phyloP scores from a whole-genome alignment of 2,113 vertebrate genomes.

The Rallus limicola region DNA sequence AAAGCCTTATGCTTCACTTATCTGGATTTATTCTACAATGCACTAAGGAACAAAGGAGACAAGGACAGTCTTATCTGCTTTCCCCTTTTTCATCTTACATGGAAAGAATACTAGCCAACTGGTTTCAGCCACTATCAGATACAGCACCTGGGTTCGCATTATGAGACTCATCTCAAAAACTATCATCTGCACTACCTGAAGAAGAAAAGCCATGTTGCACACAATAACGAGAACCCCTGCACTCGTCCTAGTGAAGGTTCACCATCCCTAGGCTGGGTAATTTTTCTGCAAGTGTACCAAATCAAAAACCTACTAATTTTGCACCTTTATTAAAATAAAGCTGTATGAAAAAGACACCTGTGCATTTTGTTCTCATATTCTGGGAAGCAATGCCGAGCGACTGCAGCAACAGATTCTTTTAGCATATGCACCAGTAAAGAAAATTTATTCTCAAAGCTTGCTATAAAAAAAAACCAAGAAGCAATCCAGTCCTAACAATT shows the following conservation, averaged over 20 bases:
- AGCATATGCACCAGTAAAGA: neutral
- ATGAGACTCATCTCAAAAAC: neutral
- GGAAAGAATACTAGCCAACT: neutral
- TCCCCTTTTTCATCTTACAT: neutral
- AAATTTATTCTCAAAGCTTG: neutral
- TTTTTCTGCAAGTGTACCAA: neutral
- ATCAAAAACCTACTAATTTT: neutral
- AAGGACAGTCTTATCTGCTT: neutral
- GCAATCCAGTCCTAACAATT: neutral
- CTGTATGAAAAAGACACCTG: neutral
- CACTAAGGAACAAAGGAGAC: neutral
- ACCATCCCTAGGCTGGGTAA: neutral
- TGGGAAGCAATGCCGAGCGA: neutral
- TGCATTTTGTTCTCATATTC: neutral
- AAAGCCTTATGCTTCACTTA: slow-evolving; percentile 10
- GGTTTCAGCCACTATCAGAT: neutral
- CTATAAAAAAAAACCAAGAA: neutral
- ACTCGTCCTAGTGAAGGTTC: neutral
- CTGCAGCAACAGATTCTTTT: neutral
- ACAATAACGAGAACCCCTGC: neutral
- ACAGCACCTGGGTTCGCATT: neutral
- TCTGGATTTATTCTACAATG: neutral
- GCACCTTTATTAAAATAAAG: neutral
- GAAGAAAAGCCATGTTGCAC: neutral
- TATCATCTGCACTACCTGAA: neutral